Percentiles rank a stretch among this genome's conserved stretches.
phyloP scores from a whole-genome alignment of 1,140 invertebrate species.

The Dreissena rostriformis region DNA sequence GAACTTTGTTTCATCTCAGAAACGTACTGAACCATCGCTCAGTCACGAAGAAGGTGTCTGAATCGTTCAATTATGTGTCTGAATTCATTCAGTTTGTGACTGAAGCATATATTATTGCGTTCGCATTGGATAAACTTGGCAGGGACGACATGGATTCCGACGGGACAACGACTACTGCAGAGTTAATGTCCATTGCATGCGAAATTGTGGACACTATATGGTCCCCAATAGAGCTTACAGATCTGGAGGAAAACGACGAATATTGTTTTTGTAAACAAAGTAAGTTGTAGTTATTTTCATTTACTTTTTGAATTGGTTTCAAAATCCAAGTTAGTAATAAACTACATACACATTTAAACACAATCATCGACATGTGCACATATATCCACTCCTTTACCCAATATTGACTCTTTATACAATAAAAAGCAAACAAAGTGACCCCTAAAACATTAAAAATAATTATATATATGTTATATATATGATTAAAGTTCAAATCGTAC shows the following conservation, averaged over 20 bases:
- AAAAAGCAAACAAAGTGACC: too few species aligned
- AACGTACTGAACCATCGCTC: slow-evolving; percentile 4
- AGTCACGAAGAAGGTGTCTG: slow-evolving; percentile 2
- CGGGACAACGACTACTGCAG: neutral
- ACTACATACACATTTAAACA: too few species aligned
- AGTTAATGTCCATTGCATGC: neutral
- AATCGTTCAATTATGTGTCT: slow-evolving; percentile 10
- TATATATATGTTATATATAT: too few species aligned
- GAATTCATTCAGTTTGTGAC: slow-evolving; percentile 6
- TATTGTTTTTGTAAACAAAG: slow-evolving; percentile 20
- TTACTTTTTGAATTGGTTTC: too few species aligned
- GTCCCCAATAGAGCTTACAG: neutral
- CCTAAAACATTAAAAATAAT: too few species aligned
- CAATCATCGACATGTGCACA: too few species aligned
- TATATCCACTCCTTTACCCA: too few species aligned
- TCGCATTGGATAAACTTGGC: neutral
- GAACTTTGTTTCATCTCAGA: slow-evolving; percentile 14
- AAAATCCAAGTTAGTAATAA: too few species aligned
- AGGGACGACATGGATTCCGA: neutral
- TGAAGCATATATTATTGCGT: neutral
- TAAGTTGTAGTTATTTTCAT: too few species aligned
- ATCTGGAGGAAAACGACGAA: neutral
- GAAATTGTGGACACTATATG: neutral
- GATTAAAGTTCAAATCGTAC: too few species aligned
- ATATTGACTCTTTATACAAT: too few species aligned